These are phyloP conservation scores for Mythimna impura DNA, from an alignment of 2,888 invertebrate species.

Conservation along the genomic window DNA sequence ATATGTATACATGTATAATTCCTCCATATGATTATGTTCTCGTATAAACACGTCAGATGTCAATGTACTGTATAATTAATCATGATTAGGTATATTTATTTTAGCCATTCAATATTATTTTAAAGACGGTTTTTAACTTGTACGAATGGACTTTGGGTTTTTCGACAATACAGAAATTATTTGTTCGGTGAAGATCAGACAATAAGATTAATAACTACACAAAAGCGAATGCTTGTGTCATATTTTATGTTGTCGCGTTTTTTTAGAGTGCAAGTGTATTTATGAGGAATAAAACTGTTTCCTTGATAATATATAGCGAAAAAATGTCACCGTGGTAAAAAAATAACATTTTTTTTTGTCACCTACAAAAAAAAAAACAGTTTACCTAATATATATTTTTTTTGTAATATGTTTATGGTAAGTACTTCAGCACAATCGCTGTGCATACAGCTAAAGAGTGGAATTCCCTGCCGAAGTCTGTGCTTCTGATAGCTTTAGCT, in stretches of 20 bases:
- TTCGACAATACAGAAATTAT: slow-evolving; percentile 50
- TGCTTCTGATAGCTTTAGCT: too few species aligned
- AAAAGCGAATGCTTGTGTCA: slow-evolving; percentile 31
- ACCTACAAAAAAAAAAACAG: too few species aligned
- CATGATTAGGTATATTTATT: slow-evolving; percentile 60
- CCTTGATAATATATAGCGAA: not conserved
- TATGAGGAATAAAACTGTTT: not conserved
- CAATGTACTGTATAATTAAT: slow-evolving; percentile 57
- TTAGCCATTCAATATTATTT: slow-evolving; percentile 61
- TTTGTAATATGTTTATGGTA: too few species aligned
- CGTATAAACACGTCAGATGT: slow-evolving; percentile 39
- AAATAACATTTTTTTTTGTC: too few species aligned
- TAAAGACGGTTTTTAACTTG: slow-evolving; percentile 55
- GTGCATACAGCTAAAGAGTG: too few species aligned
- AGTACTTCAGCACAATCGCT: too few species aligned
- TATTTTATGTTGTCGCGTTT: slow-evolving; percentile 35
- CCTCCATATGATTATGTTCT: not conserved
- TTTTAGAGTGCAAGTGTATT: not conserved
- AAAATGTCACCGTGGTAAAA: not conserved
- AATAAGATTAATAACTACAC: slow-evolving; percentile 51
- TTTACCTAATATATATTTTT: too few species aligned
- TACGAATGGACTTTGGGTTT: slow-evolving; percentile 51
- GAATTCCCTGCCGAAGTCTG: too few species aligned
- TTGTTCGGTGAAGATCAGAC: slow-evolving; percentile 58
- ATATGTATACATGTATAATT: not conserved